Base-by-base conservation (phyloP, 2,888 invertebrate genomes). In the Stratiomys singularior region DNA sequence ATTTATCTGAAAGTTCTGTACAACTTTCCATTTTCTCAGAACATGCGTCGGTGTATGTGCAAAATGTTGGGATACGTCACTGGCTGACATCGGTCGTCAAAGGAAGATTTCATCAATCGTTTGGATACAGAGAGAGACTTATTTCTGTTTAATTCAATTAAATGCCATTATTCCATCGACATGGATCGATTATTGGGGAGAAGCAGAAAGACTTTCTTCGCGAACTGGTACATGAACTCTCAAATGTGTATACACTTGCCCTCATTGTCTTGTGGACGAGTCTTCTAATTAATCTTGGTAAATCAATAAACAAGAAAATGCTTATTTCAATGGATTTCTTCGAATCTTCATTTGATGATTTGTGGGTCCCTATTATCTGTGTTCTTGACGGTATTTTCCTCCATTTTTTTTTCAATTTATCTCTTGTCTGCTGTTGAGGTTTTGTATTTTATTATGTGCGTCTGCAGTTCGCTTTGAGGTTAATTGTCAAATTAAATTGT, bases 401-500 rank as follows among this genome's bases (percentile, higher is more conserved):
- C 52, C 15, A 52, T n/a, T 52, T 4, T 18, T 52, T 52, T 18
- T 52, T 52, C 15, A 52, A 7, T 52, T 52, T 52, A 37, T 52
- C 15, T 52, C 15, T 52, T 52, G 52, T 52, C 18, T 52, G 18
- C 15, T 52, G 18, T 37, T 37, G 37, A 52, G 52, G 58, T 60
- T 60, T 52, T 21, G 23, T 60, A 25, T 11, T 60, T 60, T 25
- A 60, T 60, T 60, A 23, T 60, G 25, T 21, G 13, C 25, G 58
- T 60, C 58, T 21, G 25, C 58, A 21, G 25, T 60, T 21, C 18
- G 58, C 23, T 60, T 18, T 60, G 58, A 60, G 58, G 58, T 60
- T 60, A 60, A 60, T 25, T 60, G 58, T 60, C 58, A 23, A 60
- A 60, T 60, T 60, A 25, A 60, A 60, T 60, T 60, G 58, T 60